Base-by-base conservation (phyloP, 2,888 invertebrate species). In the Abrostola triplasia region DNA sequence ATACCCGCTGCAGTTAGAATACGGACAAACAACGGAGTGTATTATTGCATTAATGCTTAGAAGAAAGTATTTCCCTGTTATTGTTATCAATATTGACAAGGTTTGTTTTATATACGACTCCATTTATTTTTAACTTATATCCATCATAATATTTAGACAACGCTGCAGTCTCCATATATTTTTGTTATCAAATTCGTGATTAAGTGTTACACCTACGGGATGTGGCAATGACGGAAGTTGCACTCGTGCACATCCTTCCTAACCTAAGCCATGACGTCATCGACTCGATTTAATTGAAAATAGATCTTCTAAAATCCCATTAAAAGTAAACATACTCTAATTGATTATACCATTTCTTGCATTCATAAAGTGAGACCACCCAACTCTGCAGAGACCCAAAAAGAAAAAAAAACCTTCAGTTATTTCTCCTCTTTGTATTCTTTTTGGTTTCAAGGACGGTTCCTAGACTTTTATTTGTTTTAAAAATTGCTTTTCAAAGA, bases 321-420 rank as follows among this genome's bases (percentile, higher is more conserved):
- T 12, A 62, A 58, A 59, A 11, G 12, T 38, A 48, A 63, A 58
- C 53, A 76, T 53, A 62, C 41, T 12, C 24, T 52, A 42, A 36
- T 41, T 52, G 55, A 77, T 67, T 63, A 55, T 63, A 67, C 51
- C 53, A 74, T 67, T 65, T 54, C 63, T 68, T 70, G 67, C 72
- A 74, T 64, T 79, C 67, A 72, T 69, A 67, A 79, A 53, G 11
- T 6, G 51, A 64, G 86, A 86, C 87, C 87, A 88, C 87, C 87
- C 87, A 83, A 71, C 63, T 63, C 70, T 72, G 53, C 70, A 75
- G 79, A 66, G 80, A 70, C 63, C 67, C 41, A 73, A 76, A 81
- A 71, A 81, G 80, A 73, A 79, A 79, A 76, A 79, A 76, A 76
- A 75, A 76, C 42, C 56, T 54, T 71, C 67, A 63, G 79, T 76